Evolutionary conservation across 2,113 vertebrate species (phyloP), one percentile per base, ranked within the genome.

Genomic region (Raphicerus campestris): DNA sequence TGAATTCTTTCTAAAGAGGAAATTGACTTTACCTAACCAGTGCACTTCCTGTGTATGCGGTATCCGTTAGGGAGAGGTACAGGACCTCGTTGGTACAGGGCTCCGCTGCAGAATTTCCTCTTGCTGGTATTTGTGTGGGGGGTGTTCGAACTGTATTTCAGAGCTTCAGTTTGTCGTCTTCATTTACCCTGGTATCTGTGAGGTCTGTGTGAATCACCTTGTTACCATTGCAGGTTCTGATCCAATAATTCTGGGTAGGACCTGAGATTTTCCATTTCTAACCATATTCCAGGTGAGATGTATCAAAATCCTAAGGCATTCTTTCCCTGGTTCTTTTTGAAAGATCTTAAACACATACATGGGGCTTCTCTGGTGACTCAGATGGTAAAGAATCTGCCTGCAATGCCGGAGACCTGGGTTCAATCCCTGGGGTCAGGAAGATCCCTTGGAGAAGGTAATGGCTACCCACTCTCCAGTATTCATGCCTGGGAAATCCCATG

Each of bases 1-100:
- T 97, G 98, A 98, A 91, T 97, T 96, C 97, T 98, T 96, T 97
- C 98, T 98, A 97, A 98, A 98, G 98, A 98, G 98, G 98, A 99
- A 99, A 98, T 98, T 93, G 97, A 70, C 95, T 98, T 98, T 98
- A 97, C 98, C 97, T 98, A 98, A 98, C 98, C 93, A 95, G 73
- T 97, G 88, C 53, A 32, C 97, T 99, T 99, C 99, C 98, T 98
- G 98, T 97, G 96, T 88, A 85, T 95, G 87, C 86, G 66, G 63
- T 90, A 80, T 98, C 97, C 95, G 93, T 93, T 98, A 13, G 96
- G 98, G 97, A 94, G 95, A 39, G 93, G 96, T 96, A 88, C 92
- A 90, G 95, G 53, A 84, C 35, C 13, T 96, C 73, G 80, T 19
- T 84, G 56, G 95, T 92, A 0, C 0, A n/a, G 49, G 73, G 77